A percentile compares a stretch with the other conserved stretches of the same genome.
Evolutionary conservation across 2,797 vertebrate genomes (phyloP).

Genomic region (Enteromius afrohamiltoni): DNA sequence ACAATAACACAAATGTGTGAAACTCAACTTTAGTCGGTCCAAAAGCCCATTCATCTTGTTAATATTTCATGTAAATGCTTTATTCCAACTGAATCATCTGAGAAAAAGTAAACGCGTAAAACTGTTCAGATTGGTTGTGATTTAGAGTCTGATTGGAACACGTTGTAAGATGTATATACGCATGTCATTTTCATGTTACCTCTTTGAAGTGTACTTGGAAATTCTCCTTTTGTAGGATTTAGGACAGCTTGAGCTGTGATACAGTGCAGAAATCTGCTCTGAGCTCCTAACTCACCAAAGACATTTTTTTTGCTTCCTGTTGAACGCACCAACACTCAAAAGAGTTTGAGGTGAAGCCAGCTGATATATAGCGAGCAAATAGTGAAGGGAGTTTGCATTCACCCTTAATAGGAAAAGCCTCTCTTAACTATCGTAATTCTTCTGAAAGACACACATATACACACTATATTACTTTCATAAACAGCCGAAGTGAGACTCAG

Average conservation of each 20-base stretch:
- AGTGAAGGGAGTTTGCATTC: conserved; percentile 27
- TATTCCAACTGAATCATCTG: not conserved
- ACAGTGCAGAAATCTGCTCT: not conserved
- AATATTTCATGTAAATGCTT: not conserved
- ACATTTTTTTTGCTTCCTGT: conserved; percentile 2
- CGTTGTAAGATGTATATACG: not conserved
- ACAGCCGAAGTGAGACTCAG: conserved; percentile 8
- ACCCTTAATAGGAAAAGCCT: conserved; percentile 20
- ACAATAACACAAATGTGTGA: not conserved
- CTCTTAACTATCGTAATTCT: conserved; percentile 6
- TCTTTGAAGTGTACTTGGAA: conserved; percentile 17
- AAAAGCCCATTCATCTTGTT: not conserved
- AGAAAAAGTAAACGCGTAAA: not conserved
- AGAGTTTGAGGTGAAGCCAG: conserved; percentile 14
- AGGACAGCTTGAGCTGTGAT: conserved; percentile 4
- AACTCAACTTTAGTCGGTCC: not conserved
- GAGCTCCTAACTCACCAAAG: not conserved
- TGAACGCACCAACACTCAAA: not conserved
- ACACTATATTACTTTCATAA: conserved; percentile 31
- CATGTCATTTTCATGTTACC: not conserved
- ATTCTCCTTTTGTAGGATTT: not conserved
- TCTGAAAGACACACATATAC: conserved; percentile 24
- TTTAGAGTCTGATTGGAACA: not conserved
- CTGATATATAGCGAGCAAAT: conserved; percentile 1
- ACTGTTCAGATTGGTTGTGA: not conserved